Evolutionary conservation across 2,113 vertebrate genomes (phyloP).

Genomic region (Ctenodactylus gundi): DNA sequence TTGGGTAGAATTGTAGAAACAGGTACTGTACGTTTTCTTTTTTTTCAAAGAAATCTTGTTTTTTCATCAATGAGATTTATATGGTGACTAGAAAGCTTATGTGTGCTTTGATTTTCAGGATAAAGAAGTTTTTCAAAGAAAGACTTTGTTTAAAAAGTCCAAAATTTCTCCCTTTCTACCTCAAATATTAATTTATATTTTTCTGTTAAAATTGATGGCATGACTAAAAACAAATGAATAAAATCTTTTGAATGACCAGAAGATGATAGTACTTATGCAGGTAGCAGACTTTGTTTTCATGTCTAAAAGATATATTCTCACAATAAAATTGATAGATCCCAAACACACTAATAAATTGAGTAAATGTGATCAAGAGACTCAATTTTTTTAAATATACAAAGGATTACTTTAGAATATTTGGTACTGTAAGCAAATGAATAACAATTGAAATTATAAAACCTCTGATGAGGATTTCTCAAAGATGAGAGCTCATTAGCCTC

Average conservation of each 20-base stretch:
- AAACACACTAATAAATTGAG: neutral
- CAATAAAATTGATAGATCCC: conserved; percentile 8
- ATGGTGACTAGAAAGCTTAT: conserved; percentile 63
- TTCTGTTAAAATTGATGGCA: conserved; percentile 45
- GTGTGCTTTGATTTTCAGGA: conserved; percentile 53
- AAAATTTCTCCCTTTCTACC: conserved; percentile 45
- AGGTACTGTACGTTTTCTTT: conserved; percentile 55
- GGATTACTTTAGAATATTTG: neutral
- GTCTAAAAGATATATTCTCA: neutral
- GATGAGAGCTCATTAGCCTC: neutral
- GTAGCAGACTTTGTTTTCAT: conserved; percentile 2
- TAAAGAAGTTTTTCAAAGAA: conserved; percentile 62
- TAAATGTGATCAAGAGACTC: neutral
- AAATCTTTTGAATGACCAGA: too few species aligned
- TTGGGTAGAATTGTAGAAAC: conserved; percentile 65
- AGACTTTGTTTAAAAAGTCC: conserved; percentile 18
- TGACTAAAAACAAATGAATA: conserved; percentile 1
- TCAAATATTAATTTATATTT: conserved; percentile 53
- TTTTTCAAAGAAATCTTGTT: conserved; percentile 68
- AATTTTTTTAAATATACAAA: neutral
- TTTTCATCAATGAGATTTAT: conserved; percentile 74
- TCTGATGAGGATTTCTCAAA: neutral
- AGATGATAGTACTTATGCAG: conserved; percentile 7
- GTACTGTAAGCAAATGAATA: neutral
- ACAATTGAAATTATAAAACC: conserved; percentile 15